Percentiles rank a stretch among this genome's conserved stretches.
These are phyloP conservation scores for Zaprionus camerounensis DNA, from an alignment of 1,140 invertebrate species.

Conservation along the genomic window DNA sequence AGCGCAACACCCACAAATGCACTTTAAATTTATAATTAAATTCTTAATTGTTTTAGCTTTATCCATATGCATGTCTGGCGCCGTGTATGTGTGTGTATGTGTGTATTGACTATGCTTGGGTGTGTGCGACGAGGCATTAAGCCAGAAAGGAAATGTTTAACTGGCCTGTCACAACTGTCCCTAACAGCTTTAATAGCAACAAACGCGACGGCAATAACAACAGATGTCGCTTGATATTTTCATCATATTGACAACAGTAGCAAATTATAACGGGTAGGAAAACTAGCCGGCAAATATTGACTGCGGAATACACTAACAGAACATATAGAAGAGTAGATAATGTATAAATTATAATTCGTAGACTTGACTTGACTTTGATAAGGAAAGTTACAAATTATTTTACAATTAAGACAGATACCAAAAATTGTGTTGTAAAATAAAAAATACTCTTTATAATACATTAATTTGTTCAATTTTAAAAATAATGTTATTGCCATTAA, in stretches of 20 bases:
- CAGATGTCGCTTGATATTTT: conserved; percentile 33
- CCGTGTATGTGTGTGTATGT: conserved; percentile 3
- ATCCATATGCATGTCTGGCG: conserved; percentile 9
- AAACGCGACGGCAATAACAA: conserved; percentile 19
- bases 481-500: too few species aligned
- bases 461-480: too few species aligned
- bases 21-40: conserved; percentile 72
- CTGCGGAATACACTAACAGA: background rate
- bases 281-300: background rate
- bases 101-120: background rate
- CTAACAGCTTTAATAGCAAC: conserved; percentile 29
- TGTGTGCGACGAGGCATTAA: conserved; percentile 32
- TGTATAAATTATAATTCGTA: too few species aligned
- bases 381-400: too few species aligned
- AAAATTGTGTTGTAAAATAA: too few species aligned
- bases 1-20: conserved; percentile 42
- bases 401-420: too few species aligned
- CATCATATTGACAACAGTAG: conserved; percentile 20
- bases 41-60: conserved; percentile 62
- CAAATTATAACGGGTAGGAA: conserved; percentile 5
- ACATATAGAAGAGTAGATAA: too few species aligned
- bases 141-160: conserved; percentile 63
- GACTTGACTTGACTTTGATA: too few species aligned
- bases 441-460: too few species aligned
- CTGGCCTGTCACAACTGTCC: conserved; percentile 56